phyloP scores from a whole-genome alignment of 2,888 invertebrate species.

The Drosophila neoperkinsi region DNA sequence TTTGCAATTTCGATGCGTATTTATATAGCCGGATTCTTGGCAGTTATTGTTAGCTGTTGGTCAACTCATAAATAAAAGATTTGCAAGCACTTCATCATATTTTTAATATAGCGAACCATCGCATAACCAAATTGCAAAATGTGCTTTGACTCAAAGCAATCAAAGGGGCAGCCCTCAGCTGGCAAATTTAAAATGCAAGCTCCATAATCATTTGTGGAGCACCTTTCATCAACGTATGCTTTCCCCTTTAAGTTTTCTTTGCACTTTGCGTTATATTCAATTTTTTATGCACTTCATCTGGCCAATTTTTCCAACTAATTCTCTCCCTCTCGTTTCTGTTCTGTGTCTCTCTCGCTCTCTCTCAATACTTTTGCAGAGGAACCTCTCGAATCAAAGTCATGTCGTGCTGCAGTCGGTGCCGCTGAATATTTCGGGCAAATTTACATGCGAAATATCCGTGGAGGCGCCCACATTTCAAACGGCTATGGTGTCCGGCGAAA shows the following conservation, averaged over 20 bases:
- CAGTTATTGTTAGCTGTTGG: conserved; percentile 11
- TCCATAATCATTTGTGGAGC: conserved; percentile 23
- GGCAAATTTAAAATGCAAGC: conserved; percentile 58
- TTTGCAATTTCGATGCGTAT: neutral
- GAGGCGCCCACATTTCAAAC: conserved; percentile 85
- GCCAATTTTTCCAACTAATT: conserved; percentile 71
- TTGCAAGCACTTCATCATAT: conserved; percentile 13
- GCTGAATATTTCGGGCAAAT: conserved; percentile 85
- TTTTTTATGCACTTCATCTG: conserved; percentile 72
- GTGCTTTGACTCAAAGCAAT: conserved; percentile 61
- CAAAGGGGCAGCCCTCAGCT: conserved; percentile 22
- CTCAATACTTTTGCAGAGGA: conserved; percentile 69
- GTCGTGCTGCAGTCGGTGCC: conserved; percentile 84
- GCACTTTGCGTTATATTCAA: conserved; percentile 64
- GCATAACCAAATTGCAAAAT: conserved; percentile 19
- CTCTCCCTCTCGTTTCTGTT: conserved; percentile 30
- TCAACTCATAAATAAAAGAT: conserved; percentile 27
- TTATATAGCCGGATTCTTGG: neutral
- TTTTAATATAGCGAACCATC: conserved; percentile 41
- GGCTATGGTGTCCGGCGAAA: conserved; percentile 85
- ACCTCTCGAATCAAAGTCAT: conserved; percentile 85
- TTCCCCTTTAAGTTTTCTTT: conserved; percentile 32
- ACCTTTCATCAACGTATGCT: conserved; percentile 42
- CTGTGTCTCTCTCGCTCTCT: neutral
- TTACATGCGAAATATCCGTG: conserved; percentile 85